Conservation (phyloP, 2,113 vertebrate genomes). For the Erpornis zantholeuca region DNA sequence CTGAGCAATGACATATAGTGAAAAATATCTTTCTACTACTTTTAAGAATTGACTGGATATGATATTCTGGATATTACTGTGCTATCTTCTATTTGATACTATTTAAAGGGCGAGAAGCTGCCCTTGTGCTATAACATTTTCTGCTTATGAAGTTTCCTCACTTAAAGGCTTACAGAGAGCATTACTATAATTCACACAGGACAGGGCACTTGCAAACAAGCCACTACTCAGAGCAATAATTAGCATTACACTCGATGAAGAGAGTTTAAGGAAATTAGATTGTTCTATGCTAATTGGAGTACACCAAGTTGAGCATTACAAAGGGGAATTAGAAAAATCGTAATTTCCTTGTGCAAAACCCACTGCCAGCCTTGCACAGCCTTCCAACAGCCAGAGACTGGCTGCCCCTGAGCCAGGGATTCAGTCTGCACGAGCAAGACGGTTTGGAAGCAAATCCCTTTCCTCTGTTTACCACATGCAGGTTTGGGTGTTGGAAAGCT, state of each 20-base stretch:
- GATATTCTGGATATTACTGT: neutral
- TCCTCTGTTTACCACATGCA: neutral
- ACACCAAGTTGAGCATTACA: neutral
- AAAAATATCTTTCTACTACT: neutral
- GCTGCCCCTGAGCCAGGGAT: neutral
- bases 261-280: neutral
- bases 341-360: neutral
- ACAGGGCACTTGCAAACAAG: neutral
- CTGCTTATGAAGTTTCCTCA: neutral
- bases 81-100: neutral
- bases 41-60: neutral
- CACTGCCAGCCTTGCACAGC: neutral
- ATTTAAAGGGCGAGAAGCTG: neutral
- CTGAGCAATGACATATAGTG: neutral
- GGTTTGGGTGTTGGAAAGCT: neutral
- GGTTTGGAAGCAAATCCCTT: neutral
- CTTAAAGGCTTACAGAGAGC: neutral
- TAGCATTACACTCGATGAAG: neutral
- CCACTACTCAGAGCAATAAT: neutral
- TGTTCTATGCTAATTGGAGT: neutral
- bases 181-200: neutral
- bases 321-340: neutral
- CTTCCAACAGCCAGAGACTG: neutral
- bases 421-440: neutral
- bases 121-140: neutral